These are phyloP conservation scores for Nomada lathburiana DNA, from an alignment of 2,888 invertebrate genomes.

Conservation along the genomic window DNA sequence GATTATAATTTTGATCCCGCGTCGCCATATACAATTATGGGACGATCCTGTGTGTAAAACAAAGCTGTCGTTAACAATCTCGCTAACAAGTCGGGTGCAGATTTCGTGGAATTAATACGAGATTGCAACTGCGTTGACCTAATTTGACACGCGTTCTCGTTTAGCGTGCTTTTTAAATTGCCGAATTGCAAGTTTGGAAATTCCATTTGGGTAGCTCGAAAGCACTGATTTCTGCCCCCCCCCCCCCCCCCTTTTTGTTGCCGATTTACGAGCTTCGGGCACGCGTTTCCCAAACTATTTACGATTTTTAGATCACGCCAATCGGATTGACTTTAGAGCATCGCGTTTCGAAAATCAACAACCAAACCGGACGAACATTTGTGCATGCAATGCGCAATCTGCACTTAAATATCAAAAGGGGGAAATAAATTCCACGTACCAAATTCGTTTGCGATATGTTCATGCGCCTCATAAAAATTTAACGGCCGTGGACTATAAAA, in stretches of 20 bases:
- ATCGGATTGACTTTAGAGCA: neutral
- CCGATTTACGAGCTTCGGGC: neutral
- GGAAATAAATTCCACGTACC: neutral
- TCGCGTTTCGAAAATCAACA: neutral
- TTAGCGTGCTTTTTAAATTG: slow-evolving; percentile 7
- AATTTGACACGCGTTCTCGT: slow-evolving; percentile 10
- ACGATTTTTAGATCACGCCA: neutral
- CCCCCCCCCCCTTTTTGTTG: no score
- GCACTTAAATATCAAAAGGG: neutral
- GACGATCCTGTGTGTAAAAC: neutral
- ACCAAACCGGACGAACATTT: neutral
- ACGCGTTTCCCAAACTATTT: neutral
- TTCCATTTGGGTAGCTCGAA: neutral
- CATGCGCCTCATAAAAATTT: neutral
- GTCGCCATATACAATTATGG: neutral
- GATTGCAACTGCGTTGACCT: neutral
- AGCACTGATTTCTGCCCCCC: neutral
- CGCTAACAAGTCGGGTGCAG: slow-evolving; percentile 5
- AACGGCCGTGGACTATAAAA: neutral
- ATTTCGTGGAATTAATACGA: slow-evolving; percentile 8
- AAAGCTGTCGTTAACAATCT: slow-evolving; percentile 19
- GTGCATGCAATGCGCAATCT: neutral
- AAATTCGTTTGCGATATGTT: neutral
- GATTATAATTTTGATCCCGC: slow-evolving; percentile 1
- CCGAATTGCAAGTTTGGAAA: neutral